Percentiles rank a stretch among this genome's conserved stretches.
Evolutionary conservation across 2,797 vertebrate genomes (phyloP).

Genomic region (Brachymystax lenok): DNA sequence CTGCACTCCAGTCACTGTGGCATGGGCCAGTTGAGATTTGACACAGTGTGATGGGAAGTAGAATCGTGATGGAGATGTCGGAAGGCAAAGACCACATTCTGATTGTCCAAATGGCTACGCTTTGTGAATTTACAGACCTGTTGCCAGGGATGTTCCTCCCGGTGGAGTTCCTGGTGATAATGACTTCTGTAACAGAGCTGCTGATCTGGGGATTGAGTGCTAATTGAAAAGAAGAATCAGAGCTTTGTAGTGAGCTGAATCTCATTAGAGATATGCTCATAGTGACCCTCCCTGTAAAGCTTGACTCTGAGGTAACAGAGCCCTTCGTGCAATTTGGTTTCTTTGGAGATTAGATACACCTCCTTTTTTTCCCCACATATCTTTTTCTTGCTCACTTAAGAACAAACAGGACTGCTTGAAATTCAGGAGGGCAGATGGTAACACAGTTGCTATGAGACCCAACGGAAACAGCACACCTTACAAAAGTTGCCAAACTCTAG

Average conservation of each 20-base stretch:
- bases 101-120: not conserved
- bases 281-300: too few relatives aligned
- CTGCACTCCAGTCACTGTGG: not conserved
- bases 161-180: not conserved
- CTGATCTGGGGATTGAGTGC: too few relatives aligned
- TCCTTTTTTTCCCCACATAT: not conserved
- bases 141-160: too few relatives aligned
- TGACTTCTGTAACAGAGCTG: not conserved
- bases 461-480: not conserved
- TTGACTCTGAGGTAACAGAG: too few relatives aligned
- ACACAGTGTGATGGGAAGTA: not conserved
- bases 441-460: conserved; percentile 9
- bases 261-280: too few relatives aligned
- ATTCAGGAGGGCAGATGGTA: not conserved
- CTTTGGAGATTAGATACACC: not conserved
- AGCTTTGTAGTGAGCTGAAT: too few relatives aligned
- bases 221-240: too few relatives aligned
- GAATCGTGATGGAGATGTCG: not conserved
- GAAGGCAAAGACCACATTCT: not conserved
- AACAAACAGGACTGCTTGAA: not conserved
- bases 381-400: not conserved
- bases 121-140: too few relatives aligned
- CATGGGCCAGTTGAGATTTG: not conserved
- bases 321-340: too few relatives aligned
- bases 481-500: not conserved